Evolutionary conservation across 2,113 vertebrate genomes (phyloP), one percentile per base, ranked within the genome.

Genomic region (Notechis scutatus): DNA sequence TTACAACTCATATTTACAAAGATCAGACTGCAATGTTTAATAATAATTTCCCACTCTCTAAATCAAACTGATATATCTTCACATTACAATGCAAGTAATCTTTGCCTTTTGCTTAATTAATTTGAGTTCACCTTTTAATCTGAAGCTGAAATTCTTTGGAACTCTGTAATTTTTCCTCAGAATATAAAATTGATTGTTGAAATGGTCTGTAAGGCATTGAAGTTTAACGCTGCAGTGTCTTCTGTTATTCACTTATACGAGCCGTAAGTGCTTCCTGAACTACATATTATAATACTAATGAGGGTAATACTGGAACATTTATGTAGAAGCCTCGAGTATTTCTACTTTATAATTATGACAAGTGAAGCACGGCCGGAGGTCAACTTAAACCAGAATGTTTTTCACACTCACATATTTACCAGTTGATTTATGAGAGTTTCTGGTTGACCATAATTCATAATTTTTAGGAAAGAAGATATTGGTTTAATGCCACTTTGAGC

Each of bases 291-390:
- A 96, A 4, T 95, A 91, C 89, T 97, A 96, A 89, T 81, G 96
- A 96, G 93, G 91, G 93, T 96, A 96, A 95, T 95, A 94, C 93
- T 96, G 93, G 7, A 2, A 92, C 91, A 94, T 81, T 96, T 96
- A 93, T 96, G 92, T 92, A 91, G 94, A 97, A 96, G 96, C 94
- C 95, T 93, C 93, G 95, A 96, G 92, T 96, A 92, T 93, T 96
- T 57, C 95, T 97, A 93, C 95, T 97, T 97, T 96, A 92, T 97
- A 97, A 96, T 96, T 95, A 95, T 97, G 97, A 96, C 96, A 97
- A 97, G 96, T 96, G 95, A 95, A 97, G 95, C 96, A 96, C 93
- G 97, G 96, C 95, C 96, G 97, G 95, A 97, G 95, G 96, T 97
- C 96, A 94, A 24, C 50, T 97, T 96, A 96, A 96, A 96, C 93